Evolutionary conservation across 92 coral and sea anemone species (phyloP), one percentile per base, ranked within the genome.

Genomic region (Pocillopora meandrina): DNA sequence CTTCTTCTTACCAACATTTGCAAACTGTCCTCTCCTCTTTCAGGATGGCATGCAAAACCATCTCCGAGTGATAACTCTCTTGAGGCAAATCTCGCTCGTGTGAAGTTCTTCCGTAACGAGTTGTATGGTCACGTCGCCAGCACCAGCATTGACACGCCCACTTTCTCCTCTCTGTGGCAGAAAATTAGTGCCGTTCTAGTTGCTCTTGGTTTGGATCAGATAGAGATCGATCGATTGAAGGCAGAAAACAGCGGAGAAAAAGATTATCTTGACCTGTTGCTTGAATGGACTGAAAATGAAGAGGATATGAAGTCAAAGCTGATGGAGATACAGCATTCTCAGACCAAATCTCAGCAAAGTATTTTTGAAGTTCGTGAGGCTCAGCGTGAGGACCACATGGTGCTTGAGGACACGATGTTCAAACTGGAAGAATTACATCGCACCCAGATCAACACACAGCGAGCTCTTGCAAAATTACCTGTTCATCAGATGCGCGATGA

Each of bases 1-100:
- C 89, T 89, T 13, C 86, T 92, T 31, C 88, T 92, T 15, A 82
- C 90, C 60, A 89, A 66, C 71, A 92, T 89, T 72, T 92, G 95
- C 84, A 87, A 91, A 14, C 71, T 88, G 2, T 49, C 36, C 62
- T 58, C 86, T 58, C 94, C 94, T 35, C 65, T 72, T 21, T 56
- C 85, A 36, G 84, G 91, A 0, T 88, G 91, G 91, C 74, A 88
- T 75, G 49, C 61, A 14, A 62, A 81, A 52, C 95, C 95, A 74
- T 56, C 76, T 21, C 62, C 81, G 60, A 74, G 86, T 20, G 91
- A 92, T 71, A 89, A 56, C 10, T 82, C 92, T 17, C 71, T 26
- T 11, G 93, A 82, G 68, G 91, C 95, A 3, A 80, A 89, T 82
- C 82, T 92, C 72, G 92, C 88, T 35, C 83, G 94, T 65, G 86